A percentile compares a stretch with the other conserved stretches of the same genome.
Evolutionary conservation across 1,140 invertebrate genomes (phyloP).

Genomic region (Cheumatopsyche charites): DNA sequence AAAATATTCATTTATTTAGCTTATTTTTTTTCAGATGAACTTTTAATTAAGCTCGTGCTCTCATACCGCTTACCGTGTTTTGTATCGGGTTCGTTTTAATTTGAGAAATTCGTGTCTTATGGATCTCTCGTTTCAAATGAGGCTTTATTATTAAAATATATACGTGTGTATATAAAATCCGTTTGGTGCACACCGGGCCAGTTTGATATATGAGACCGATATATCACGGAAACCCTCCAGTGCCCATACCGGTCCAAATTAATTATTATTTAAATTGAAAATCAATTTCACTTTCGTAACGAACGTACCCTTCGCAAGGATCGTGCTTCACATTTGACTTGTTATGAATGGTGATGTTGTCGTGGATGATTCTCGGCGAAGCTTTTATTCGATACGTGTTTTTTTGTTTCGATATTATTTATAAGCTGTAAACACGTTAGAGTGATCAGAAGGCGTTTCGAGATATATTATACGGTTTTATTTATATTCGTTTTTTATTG

Average conservation of each 20-base stretch:
- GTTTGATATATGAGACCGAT: conserved; percentile 33
- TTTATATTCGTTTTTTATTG: too few relatives aligned
- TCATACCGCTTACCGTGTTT: too few relatives aligned
- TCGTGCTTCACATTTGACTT: background rate
- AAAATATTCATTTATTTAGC: too few relatives aligned
- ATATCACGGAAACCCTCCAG: conserved; percentile 23
- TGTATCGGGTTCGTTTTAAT: conserved; percentile 7
- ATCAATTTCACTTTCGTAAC: conserved; percentile 24
- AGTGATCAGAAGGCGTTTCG: too few relatives aligned
- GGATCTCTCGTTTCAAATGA: background rate
- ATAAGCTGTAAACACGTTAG: background rate
- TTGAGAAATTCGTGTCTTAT: conserved; percentile 6
- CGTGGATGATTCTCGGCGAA: too few relatives aligned
- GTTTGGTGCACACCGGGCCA: conserved; percentile 21
- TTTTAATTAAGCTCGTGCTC: too few relatives aligned
- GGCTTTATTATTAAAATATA: conserved; percentile 33
- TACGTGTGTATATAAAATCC: conserved; percentile 34
- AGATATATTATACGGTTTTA: too few relatives aligned
- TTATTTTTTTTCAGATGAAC: too few relatives aligned
- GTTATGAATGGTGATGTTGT: too few relatives aligned
- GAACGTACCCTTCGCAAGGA: background rate
- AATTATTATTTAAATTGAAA: conserved; percentile 36
- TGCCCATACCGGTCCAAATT: conserved; percentile 20
- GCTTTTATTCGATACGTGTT: too few relatives aligned
- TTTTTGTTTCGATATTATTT: background rate